phyloP scores from a whole-genome alignment of 2,113 vertebrate species.

The Protobothrops mucrosquamatus region DNA sequence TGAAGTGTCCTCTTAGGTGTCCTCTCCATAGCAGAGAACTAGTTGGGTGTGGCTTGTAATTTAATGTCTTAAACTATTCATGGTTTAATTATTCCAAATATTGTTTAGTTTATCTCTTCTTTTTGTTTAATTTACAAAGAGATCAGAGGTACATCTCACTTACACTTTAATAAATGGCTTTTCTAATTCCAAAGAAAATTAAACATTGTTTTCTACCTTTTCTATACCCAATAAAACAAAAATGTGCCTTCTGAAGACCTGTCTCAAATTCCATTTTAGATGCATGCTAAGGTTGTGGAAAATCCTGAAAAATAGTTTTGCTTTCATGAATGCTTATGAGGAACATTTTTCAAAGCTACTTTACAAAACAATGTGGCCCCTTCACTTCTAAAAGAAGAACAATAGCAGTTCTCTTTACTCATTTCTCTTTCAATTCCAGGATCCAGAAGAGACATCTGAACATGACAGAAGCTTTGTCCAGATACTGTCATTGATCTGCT shows the following conservation, averaged over 20 bases:
- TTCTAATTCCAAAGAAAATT: neutral
- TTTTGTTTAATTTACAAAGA: neutral
- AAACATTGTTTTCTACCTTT: neutral
- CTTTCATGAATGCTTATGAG: neutral
- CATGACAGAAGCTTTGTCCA: neutral
- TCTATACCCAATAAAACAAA: neutral
- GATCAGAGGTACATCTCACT: neutral
- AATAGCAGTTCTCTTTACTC: neutral
- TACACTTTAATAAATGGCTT: neutral
- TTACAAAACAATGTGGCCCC: neutral
- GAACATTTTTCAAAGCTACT: neutral
- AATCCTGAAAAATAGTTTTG: neutral
- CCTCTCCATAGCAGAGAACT: neutral
- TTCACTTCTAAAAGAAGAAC: neutral
- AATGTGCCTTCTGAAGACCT: neutral
- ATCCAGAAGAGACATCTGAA: neutral
- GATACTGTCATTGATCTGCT: neutral
- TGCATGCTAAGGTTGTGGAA: neutral
- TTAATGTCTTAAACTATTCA: neutral
- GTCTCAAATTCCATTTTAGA: neutral
- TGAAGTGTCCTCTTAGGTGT: neutral
- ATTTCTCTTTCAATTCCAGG: neutral
- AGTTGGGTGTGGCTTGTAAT: neutral
- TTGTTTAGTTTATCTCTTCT: neutral
- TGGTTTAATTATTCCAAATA: neutral